Evolutionary conservation across 2,888 invertebrate species (phyloP).

Genomic region (Piscicola geometra): DNA sequence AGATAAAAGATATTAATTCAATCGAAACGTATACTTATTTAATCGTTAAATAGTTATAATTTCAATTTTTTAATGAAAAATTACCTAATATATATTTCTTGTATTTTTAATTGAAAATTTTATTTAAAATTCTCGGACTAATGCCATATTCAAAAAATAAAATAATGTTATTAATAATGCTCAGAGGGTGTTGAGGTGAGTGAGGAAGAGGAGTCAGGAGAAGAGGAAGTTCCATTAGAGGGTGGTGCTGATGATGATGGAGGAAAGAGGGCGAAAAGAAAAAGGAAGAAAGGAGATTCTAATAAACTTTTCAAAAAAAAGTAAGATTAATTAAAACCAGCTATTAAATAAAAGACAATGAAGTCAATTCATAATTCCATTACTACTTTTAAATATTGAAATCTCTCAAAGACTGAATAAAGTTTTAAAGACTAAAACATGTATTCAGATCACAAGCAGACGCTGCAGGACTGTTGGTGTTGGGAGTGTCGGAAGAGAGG

Average conservation of each 20-base stretch:
- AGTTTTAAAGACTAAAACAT: not conserved
- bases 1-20: not conserved
- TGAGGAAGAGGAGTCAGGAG: conserved; percentile 12
- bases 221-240: not conserved
- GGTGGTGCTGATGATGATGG: not conserved
- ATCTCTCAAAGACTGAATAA: not conserved
- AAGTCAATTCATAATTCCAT: no score
- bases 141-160: no score
- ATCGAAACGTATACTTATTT: not conserved
- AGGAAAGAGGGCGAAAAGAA: not conserved
- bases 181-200: not conserved
- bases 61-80: no score
- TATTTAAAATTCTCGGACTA: no score
- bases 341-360: not conserved
- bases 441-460: not conserved
- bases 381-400: no score
- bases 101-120: not conserved
- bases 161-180: no score
- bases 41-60: no score
- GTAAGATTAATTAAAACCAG: not conserved
- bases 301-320: no score
- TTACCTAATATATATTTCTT: not conserved
- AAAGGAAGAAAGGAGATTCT: not conserved
- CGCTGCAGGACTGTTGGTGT: not conserved
- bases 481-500: not conserved